A percentile compares a stretch with the other conserved stretches of the same genome.
Conservation (phyloP, 2,113 vertebrate genomes). For the Cephalopterus ornatus region DNA sequence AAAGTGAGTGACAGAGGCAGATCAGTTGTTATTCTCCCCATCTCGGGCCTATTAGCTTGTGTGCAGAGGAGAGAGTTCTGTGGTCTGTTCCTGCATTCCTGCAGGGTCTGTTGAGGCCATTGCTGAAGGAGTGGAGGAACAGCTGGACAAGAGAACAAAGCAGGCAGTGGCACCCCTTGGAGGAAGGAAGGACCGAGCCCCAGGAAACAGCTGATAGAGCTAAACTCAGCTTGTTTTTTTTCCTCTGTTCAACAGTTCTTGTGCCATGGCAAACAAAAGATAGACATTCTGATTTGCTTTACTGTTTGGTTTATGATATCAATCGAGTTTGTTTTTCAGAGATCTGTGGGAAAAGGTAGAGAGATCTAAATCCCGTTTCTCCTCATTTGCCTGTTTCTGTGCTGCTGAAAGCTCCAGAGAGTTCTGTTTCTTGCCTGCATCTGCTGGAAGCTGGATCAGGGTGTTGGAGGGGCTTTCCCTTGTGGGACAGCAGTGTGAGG, state of each 20-base stretch:
- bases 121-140: constrained; percentile 70
- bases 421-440: neutral
- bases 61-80: constrained; percentile 23
- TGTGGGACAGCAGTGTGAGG: neutral
- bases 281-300: constrained; percentile 73
- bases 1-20: neutral
- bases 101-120: constrained; percentile 74
- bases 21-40: neutral
- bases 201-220: constrained; percentile 80
- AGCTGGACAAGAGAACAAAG: constrained; percentile 81
- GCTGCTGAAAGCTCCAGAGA: neutral
- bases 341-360: constrained; percentile 69
- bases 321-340: constrained; percentile 67
- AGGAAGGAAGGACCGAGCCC: constrained; percentile 76
- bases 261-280: constrained; percentile 83
- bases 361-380: neutral
- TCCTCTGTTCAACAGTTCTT: constrained; percentile 79
- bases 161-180: constrained; percentile 76
- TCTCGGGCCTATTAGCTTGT: neutral
- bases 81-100: constrained; percentile 67
- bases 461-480: neutral
- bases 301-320: constrained; percentile 75
- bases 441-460: neutral
- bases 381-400: neutral
- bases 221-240: constrained; percentile 80